Evolutionary conservation across 2,888 invertebrate genomes (phyloP).

Genomic region (Augiades crinisus): DNA sequence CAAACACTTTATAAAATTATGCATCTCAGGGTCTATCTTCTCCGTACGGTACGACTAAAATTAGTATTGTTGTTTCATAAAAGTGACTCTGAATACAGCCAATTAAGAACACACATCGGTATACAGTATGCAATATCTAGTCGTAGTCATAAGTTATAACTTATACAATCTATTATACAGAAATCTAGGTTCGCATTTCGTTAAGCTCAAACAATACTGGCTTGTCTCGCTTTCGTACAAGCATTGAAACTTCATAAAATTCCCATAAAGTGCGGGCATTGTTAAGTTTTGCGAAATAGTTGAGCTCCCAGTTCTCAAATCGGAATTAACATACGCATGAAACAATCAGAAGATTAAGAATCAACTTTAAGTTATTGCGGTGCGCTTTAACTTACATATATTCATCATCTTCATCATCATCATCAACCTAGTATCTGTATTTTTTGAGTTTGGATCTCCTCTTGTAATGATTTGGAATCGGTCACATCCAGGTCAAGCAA

Average conservation of each 20-base stretch:
- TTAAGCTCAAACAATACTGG: slow-evolving; percentile 27
- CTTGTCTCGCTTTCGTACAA: slow-evolving; percentile 13
- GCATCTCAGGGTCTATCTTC: background rate
- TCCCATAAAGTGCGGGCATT: slow-evolving; percentile 22
- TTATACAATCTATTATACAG: slow-evolving; percentile 10
- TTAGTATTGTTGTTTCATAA: background rate
- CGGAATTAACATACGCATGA: slow-evolving; percentile 11
- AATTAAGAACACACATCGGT: background rate
- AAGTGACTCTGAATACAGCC: background rate
- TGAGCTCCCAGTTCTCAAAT: slow-evolving; percentile 13
- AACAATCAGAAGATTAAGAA: slow-evolving; percentile 1
- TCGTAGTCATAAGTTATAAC: background rate
- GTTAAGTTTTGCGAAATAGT: slow-evolving; percentile 19
- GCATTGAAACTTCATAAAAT: slow-evolving; percentile 22
- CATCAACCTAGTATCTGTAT: no score
- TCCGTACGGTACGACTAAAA: background rate
- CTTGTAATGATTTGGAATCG: no score
- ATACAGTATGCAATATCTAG: background rate
- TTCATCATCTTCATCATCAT: no score
- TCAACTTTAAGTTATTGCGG: background rate
- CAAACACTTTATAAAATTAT: slow-evolving; percentile 4
- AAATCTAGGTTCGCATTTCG: slow-evolving; percentile 25
- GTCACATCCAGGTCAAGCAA: no score
- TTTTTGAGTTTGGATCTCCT: no score
- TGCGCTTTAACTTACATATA: no score